Evolutionary conservation across 2,888 invertebrate species (phyloP), one percentile per base, ranked within the genome.

Genomic region (Drosophila bunnanda): DNA sequence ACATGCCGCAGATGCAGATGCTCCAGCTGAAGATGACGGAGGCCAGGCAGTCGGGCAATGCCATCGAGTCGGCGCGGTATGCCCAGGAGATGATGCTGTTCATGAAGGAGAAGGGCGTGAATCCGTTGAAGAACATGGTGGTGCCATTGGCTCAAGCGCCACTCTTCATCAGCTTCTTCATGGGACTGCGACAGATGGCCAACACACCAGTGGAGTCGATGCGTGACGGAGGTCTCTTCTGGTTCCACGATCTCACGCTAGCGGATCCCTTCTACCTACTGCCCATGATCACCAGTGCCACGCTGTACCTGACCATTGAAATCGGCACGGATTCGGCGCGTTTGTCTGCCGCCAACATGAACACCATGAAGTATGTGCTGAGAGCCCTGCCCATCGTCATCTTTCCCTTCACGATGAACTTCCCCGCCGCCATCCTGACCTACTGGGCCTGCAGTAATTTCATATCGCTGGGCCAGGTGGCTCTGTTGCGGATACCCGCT

Each of bases 161-260:
- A 0, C 93, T 99, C 17, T 99, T 99, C 91, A 93, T 99, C 75
- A 98, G 98, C 0, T 96, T 98, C 91, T 99, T 98, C 90, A 94
- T 97, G 93, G 97, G 96, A 0, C 92, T 99, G 52, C 94, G 97
- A 80, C 93, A 94, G 76, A 98, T 99, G 98, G 95, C 98, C 1
- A 96, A 96, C 88, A 94, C 96, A 34, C 99, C 98, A 2, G 96
- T 99, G 38, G 97, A 97, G 44, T 98, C 98, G 90, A 94, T 99
- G 94, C 94, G 95, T 75, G 93, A 94, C 1, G 99, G 99, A 34
- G 99, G 99, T 0, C 79, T 97, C 1, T 95, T 94, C 84, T 99
- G 99, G 99, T 98, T 99, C 91, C 93, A 94, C 4, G 98, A 99
- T 93, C 94, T 99, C 48, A 98, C 98, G 0, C 92, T 97, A 12